Percentiles rank a stretch among this genome's conserved stretches.
These are phyloP conservation scores for Scaeva pyrastri DNA, from an alignment of 2,888 invertebrate species.

Conservation along the genomic window DNA sequence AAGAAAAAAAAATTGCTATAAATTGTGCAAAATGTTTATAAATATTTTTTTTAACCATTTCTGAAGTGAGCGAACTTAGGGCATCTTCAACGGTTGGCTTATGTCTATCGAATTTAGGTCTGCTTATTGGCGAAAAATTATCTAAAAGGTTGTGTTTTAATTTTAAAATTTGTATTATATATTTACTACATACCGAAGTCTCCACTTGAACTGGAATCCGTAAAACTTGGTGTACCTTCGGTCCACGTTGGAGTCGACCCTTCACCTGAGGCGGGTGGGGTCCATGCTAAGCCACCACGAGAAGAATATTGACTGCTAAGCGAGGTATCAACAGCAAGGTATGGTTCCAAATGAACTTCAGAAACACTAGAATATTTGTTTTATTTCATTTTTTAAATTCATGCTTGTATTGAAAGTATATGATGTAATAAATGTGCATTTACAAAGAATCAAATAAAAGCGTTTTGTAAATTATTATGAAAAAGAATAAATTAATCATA, in stretches of 20 bases:
- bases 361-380: constrained; percentile 86
- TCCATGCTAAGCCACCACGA: constrained; percentile 87
- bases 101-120: constrained; percentile 84
- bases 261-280: constrained; percentile 93
- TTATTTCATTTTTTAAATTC: background rate
- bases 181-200: constrained; percentile 87
- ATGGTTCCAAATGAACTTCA: constrained; percentile 89
- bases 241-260: constrained; percentile 99
- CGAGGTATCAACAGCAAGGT: constrained; percentile 83
- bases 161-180: constrained; percentile 44
- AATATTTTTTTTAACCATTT: constrained; percentile 88
- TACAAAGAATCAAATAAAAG: too few relatives aligned
- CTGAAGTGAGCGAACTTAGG: constrained; percentile 92
- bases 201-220: constrained; percentile 97
- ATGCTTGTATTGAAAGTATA: background rate
- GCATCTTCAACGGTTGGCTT: constrained; percentile 89
- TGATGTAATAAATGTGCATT: too few relatives aligned
- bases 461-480: too few relatives aligned
- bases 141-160: constrained; percentile 78
- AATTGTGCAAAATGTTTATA: background rate
- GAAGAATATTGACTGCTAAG: constrained; percentile 85
- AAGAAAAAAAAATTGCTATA: background rate
- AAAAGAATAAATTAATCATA: too few relatives aligned
- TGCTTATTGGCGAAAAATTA: constrained; percentile 84
- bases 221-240: constrained; percentile 98